Evolutionary conservation across 2,797 vertebrate species (phyloP).

Genomic region (Lindbergichthys nudifrons): DNA sequence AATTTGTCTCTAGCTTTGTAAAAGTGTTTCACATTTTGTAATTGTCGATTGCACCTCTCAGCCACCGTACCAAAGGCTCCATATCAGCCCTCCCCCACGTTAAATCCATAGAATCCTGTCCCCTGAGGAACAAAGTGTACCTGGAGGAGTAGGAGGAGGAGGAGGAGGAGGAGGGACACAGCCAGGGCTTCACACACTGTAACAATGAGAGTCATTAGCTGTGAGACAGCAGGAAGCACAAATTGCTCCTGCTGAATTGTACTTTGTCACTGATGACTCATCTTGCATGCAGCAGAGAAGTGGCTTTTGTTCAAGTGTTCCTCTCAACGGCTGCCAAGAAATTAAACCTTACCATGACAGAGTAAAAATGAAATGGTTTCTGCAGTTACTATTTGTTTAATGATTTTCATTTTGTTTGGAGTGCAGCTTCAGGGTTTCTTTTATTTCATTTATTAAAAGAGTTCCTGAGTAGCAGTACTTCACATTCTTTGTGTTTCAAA

Average conservation of each 20-base stretch:
- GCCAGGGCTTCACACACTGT: no score
- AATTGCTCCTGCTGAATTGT: conserved; percentile 3
- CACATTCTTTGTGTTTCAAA: no score
- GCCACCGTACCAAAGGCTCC: no score
- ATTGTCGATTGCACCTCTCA: no score
- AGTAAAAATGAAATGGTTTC: no score
- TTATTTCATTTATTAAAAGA: no score
- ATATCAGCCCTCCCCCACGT: no score
- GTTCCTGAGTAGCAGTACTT: no score
- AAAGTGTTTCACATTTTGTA: no score
- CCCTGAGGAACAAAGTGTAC: no score
- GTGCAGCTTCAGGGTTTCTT: neutral
- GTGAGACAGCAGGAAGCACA: conserved; percentile 11
- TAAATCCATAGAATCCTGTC: no score
- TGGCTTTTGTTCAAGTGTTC: neutral
- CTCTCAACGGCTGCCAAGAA: neutral
- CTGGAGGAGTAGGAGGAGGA: neutral
- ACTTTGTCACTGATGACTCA: conserved; percentile 24
- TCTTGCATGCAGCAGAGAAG: conserved; percentile 14
- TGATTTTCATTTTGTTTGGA: neutral
- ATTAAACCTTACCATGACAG: neutral
- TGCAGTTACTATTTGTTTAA: neutral
- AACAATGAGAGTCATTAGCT: conserved; percentile 1
- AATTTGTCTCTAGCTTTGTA: no score
- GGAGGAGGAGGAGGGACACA: neutral